These are phyloP conservation scores for Spodoptera exigua DNA, from an alignment of 2,888 invertebrate species.

Conservation along the genomic window DNA sequence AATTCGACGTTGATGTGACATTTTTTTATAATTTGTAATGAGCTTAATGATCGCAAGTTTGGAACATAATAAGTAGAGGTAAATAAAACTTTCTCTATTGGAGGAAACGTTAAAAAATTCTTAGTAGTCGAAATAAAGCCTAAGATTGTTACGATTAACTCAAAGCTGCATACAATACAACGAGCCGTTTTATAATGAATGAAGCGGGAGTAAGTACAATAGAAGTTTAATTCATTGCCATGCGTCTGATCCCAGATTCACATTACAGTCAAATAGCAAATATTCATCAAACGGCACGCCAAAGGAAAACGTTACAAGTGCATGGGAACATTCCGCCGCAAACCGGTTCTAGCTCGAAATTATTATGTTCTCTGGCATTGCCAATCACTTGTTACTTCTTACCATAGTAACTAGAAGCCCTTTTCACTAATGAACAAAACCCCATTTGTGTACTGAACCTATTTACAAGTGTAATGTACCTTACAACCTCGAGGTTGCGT, in stretches of 20 bases:
- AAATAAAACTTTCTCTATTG: too few species aligned
- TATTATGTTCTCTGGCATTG: constrained; percentile 39
- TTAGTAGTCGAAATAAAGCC: too few species aligned
- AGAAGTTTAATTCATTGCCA: constrained; percentile 16
- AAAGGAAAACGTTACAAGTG: constrained; percentile 41
- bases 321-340: constrained; percentile 47
- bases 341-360: constrained; percentile 48
- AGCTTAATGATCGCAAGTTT: too few species aligned
- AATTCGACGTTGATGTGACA: too few species aligned
- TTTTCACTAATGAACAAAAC: constrained; percentile 13
- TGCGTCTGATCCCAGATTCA: constrained; percentile 14
- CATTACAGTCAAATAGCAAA: constrained; percentile 29
- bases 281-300: constrained; percentile 35
- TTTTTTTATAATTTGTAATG: too few species aligned
- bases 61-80: too few species aligned
- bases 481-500: not conserved
- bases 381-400: constrained; percentile 43
- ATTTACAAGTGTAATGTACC: constrained; percentile 10
- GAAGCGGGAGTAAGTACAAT: constrained; percentile 6
- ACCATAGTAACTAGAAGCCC: constrained; percentile 23
- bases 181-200: too few species aligned
- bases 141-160: too few species aligned
- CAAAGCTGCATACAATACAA: too few species aligned
- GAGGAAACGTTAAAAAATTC: too few species aligned
- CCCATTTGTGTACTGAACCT: constrained; percentile 12